Conservation (phyloP, 2,113 vertebrate species). For the Panthera tigris region DNA sequence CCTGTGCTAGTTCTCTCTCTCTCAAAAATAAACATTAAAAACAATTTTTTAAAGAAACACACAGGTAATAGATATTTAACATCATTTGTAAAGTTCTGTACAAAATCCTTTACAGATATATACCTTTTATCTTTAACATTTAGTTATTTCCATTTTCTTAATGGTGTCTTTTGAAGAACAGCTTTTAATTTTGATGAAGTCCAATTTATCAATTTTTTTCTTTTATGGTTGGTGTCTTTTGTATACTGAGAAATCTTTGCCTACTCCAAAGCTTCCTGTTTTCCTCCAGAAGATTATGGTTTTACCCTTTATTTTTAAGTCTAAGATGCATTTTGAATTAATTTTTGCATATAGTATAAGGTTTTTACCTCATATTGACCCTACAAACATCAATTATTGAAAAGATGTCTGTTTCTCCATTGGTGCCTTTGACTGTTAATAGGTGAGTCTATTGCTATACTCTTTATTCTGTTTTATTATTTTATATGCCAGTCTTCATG, state of each 20-base stretch:
- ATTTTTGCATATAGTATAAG: neutral
- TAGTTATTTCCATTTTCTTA: neutral
- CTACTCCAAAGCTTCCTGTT: neutral
- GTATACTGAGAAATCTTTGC: neutral
- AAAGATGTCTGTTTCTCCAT: neutral
- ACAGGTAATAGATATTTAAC: neutral
- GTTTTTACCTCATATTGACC: neutral
- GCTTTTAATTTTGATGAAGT: neutral
- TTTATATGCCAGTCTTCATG: neutral
- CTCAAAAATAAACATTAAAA: no score
- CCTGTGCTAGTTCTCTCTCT: no score
- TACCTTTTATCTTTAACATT: neutral
- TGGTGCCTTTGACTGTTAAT: neutral
- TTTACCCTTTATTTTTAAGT: neutral
- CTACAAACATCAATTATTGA: neutral
- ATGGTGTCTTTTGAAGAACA: neutral
- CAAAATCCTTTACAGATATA: neutral
- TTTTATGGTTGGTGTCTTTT: neutral
- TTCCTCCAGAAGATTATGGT: neutral
- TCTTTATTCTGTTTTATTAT: neutral
- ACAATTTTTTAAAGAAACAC: no score
- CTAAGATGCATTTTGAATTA: neutral
- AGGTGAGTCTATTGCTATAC: neutral
- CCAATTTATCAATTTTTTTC: neutral
- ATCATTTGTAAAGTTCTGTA: neutral